Evolutionary conservation across 2,113 vertebrate genomes (phyloP), one percentile per base, ranked within the genome.

Genomic region (Oxyruncus cristatus): DNA sequence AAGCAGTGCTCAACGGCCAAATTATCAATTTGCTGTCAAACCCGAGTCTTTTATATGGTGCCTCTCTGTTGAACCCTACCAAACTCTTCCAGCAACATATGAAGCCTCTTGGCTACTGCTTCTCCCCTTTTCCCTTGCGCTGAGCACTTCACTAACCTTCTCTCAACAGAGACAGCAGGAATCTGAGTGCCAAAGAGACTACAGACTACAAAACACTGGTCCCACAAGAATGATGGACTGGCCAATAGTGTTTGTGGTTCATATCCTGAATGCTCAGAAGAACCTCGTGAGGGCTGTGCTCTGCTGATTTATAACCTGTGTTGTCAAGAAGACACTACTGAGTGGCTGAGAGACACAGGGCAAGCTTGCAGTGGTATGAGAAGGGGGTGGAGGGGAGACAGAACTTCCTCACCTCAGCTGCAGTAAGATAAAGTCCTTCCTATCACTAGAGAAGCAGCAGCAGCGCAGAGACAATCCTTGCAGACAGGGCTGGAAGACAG

Each of bases 1-100:
- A 59, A 26, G 0, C 0, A 1, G n/a, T 30, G 50, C 23, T 66
- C 67, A 61, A 8, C 8, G 21, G 52, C 10, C 65, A 65, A 35
- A 50, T 9, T 59, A 14, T 65, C 47, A 28, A 8, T 41, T 47
- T 47, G 28, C 6, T 19, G 5, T 52, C 73, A 84, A 55, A 52
- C 6, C 10, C 22, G 9, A 35, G 33, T 27, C 42, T 88, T 80
- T 78, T 41, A 49, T 4, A 32, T 21, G 35, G 7, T 66, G 10
- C 12, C 22, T 66, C 49, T 81, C 47, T 56, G 24, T 32, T 68
- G 62, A 85, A 28, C 17, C 20, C 23, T 49, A 11, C 12, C 14
- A 42, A 85, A 79, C 24, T 74, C 30, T 37, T 68, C 33, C 18
- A 62, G 70, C 32, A 63, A 53, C 14, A 20, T 14, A 47, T 16